These are phyloP conservation scores for Gymnogyps californianus DNA, from an alignment of 2,113 vertebrate genomes.

Conservation along the genomic window DNA sequence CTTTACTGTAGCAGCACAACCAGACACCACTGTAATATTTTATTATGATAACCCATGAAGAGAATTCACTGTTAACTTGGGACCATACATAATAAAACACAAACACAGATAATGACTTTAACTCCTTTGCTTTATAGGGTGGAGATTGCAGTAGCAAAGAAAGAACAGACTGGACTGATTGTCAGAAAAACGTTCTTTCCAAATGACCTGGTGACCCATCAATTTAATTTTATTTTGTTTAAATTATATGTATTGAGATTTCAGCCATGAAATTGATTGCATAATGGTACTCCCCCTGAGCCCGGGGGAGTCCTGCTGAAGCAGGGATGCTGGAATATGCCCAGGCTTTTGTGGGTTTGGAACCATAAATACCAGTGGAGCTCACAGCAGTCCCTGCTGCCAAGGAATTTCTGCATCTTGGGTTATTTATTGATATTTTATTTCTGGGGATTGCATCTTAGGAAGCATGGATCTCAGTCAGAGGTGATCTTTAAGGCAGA, in stretches of 20 bases:
- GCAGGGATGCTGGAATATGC: constrained; percentile 2
- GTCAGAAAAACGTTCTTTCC: constrained; percentile 4
- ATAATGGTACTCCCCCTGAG: constrained; percentile 19
- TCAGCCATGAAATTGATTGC: constrained; percentile 57
- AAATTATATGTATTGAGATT: constrained; percentile 53
- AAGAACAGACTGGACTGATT: background rate
- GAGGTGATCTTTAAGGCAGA: background rate
- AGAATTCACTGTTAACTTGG: constrained; percentile 10
- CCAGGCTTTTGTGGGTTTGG: constrained; percentile 17
- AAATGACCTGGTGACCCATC: constrained; percentile 32
- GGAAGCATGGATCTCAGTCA: background rate
- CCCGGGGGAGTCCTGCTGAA: background rate
- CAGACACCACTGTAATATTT: constrained; percentile 19
- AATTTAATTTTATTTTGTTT: constrained; percentile 57
- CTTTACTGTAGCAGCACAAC: background rate
- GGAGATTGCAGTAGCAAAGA: background rate
- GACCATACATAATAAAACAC: constrained; percentile 18
- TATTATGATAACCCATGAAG: constrained; percentile 1
- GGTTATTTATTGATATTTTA: constrained; percentile 37
- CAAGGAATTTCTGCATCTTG: background rate
- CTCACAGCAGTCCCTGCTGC: background rate
- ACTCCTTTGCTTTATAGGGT: background rate
- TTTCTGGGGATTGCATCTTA: background rate
- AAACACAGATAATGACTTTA: constrained; percentile 23
- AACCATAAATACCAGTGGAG: constrained; percentile 1